Evolutionary conservation across 2,113 vertebrate genomes (phyloP).

Genomic region (Macaca nemestrina): DNA sequence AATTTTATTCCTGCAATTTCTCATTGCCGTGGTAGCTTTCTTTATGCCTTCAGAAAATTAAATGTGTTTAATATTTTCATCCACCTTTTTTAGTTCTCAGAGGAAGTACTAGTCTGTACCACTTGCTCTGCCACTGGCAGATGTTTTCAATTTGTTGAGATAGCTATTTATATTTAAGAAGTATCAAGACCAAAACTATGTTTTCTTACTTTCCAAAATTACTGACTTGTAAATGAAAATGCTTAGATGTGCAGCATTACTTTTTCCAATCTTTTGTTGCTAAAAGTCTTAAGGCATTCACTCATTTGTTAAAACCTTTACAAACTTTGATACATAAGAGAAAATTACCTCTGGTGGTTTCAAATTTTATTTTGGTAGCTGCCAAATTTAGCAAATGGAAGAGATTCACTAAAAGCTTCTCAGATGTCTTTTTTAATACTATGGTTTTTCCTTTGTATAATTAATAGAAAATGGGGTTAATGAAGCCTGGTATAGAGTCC

Average conservation of each 20-base stretch:
- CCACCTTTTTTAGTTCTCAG: background rate
- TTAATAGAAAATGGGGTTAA: background rate
- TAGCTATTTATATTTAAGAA: background rate
- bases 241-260: background rate
- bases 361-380: background rate
- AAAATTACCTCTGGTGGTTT: background rate
- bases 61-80: constrained; percentile 7
- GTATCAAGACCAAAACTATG: background rate
- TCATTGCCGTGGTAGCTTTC: background rate
- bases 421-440: background rate
- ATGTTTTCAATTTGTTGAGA: background rate
- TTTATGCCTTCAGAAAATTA: background rate
- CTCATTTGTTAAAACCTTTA: background rate
- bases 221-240: constrained; percentile 15
- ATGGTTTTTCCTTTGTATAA: background rate
- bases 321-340: background rate
- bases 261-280: background rate
- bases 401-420: background rate
- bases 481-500: background rate
- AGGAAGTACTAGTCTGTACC: background rate
- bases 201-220: background rate
- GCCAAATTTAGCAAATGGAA: background rate
- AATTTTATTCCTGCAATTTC: background rate
- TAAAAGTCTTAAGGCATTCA: background rate
- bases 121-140: background rate